These are phyloP conservation scores for Resseliella maxima DNA, from an alignment of 2,888 invertebrate species.

Conservation along the genomic window DNA sequence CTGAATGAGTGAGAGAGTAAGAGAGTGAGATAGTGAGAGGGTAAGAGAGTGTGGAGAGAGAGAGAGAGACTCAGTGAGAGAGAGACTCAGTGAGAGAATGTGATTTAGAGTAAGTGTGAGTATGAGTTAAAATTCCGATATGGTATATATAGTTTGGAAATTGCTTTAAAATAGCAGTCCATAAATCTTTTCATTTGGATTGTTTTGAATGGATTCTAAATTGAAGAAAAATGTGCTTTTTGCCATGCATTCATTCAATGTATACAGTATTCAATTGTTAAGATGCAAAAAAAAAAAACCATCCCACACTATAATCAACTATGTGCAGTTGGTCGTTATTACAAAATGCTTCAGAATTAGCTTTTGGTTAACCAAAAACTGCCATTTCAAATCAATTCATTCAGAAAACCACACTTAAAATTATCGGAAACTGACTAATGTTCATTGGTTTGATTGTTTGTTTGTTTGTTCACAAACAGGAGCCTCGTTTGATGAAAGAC, in stretches of 20 bases:
- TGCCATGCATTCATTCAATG: not conserved
- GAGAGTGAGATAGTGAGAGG: too few species aligned
- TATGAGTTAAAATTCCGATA: not conserved
- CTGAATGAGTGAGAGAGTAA: too few species aligned
- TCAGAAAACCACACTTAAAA: not conserved
- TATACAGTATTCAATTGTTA: too few species aligned
- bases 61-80: not conserved
- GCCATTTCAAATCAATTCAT: not conserved
- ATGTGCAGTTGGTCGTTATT: too few species aligned
- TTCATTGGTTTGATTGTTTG: too few species aligned
- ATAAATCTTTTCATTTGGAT: slow-evolving; percentile 41
- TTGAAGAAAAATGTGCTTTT: not conserved
- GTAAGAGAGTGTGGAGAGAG: too few species aligned
- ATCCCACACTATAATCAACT: too few species aligned
- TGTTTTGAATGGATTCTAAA: not conserved
- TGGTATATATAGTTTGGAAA: not conserved
- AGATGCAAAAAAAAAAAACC: too few species aligned
- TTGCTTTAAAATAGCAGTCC: not conserved
- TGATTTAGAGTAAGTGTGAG: not conserved
- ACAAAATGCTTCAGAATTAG: too few species aligned
- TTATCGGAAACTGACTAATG: not conserved
- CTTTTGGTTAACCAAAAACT: not conserved
- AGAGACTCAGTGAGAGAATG: too few species aligned
- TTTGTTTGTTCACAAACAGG: slow-evolving; percentile 65
- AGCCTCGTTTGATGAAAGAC: slow-evolving; percentile 80